These are phyloP conservation scores for Neosilurus hyrtlii DNA, from an alignment of 2,797 vertebrate species.

Conservation along the genomic window DNA sequence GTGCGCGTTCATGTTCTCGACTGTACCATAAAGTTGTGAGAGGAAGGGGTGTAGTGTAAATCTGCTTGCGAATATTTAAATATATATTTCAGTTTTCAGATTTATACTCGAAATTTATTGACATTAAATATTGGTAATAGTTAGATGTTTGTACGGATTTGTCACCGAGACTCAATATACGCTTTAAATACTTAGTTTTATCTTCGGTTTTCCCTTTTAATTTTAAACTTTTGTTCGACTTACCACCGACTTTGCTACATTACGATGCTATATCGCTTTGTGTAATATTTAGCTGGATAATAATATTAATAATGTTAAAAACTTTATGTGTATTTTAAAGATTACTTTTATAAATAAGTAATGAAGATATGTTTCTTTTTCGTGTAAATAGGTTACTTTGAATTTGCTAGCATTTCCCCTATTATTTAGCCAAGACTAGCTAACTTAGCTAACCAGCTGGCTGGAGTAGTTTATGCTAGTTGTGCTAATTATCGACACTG, in stretches of 20 bases:
- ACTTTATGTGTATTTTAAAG: neutral
- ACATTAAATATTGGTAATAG: fast-evolving
- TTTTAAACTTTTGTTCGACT: neutral
- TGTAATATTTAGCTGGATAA: constrained; percentile 2
- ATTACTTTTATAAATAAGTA: neutral
- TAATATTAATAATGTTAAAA: neutral
- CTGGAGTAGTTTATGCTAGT: neutral
- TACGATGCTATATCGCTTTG: neutral
- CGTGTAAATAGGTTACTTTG: neutral
- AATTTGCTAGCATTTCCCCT: no score
- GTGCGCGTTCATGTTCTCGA: constrained; percentile 35
- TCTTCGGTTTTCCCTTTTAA: neutral
- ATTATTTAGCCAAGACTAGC: neutral
- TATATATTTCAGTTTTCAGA: neutral
- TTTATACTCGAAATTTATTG: neutral
- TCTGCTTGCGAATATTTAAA: neutral
- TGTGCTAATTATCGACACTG: neutral
- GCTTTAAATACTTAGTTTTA: neutral
- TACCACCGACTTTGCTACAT: constrained; percentile 18
- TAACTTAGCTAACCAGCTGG: constrained; percentile 16
- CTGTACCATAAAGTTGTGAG: constrained; percentile 39
- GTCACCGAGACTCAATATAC: no score
- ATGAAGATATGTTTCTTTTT: neutral
- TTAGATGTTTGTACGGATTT: no score
- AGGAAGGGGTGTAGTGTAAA: neutral